Percentiles rank a stretch among this genome's conserved stretches.
phyloP scores from a whole-genome alignment of 1,140 invertebrate genomes.

The Panagrolaimus sp. region DNA sequence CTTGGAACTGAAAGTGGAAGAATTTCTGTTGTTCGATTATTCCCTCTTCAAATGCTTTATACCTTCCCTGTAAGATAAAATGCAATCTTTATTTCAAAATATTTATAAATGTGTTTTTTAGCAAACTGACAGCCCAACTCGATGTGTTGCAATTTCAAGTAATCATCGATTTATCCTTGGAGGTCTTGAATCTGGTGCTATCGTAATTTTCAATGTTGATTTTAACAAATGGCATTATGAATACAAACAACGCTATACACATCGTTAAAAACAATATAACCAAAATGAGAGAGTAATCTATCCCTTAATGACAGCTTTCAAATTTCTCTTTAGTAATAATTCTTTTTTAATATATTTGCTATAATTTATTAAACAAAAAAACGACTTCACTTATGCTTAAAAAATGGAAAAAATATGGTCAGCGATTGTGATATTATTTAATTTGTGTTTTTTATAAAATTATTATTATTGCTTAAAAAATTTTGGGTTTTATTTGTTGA shows the following conservation, averaged over 20 bases:
- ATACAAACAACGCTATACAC: slow-evolving; percentile 67
- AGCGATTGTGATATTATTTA: too few species aligned
- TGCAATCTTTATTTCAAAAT: slow-evolving; percentile 32
- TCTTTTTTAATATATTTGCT: too few species aligned
- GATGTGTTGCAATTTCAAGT: slow-evolving; percentile 51
- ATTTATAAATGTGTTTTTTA: slow-evolving; percentile 49
- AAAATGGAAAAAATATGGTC: too few species aligned
- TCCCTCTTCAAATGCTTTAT: slow-evolving; percentile 89
- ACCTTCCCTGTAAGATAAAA: slow-evolving; percentile 71
- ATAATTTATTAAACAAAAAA: too few species aligned
- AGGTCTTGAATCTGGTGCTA: slow-evolving; percentile 88
- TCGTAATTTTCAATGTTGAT: slow-evolving; percentile 97
- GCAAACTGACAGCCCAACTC: slow-evolving; percentile 52
- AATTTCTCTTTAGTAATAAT: too few species aligned
- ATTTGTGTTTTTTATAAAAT: too few species aligned
- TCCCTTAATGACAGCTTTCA: too few species aligned
- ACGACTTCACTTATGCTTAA: too few species aligned
- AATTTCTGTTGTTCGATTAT: slow-evolving; percentile 94
- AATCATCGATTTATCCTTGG: slow-evolving; percentile 81
- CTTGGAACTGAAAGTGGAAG: slow-evolving; percentile 92
- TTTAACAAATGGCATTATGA: slow-evolving; percentile 99
- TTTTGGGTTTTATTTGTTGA: too few species aligned
- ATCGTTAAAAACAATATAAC: slow-evolving; percentile 27
- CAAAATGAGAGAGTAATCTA: too few species aligned
- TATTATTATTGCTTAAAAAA: too few species aligned